Percentiles rank a stretch among this genome's conserved stretches.
These are phyloP conservation scores for Chrysotoxum bicinctum DNA, from an alignment of 2,888 invertebrate genomes.

Conservation along the genomic window DNA sequence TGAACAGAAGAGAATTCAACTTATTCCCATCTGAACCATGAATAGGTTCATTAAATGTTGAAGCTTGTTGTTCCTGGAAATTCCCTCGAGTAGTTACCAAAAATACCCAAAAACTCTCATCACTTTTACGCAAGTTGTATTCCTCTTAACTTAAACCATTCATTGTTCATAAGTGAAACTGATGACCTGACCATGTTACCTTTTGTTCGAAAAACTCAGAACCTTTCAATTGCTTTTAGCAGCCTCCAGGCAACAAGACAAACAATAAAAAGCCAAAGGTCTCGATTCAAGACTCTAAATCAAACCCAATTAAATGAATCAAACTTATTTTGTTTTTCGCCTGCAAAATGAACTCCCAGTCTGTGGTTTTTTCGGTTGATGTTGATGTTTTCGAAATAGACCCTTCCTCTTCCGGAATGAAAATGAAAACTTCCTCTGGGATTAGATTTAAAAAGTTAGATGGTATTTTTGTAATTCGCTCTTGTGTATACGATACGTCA, in stretches of 20 bases:
- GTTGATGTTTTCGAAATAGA: neutral
- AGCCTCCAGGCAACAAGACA: neutral
- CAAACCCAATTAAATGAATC: constrained; percentile 43
- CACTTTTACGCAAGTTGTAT: neutral
- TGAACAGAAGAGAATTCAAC: neutral
- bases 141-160: neutral
- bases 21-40: neutral
- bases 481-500: neutral
- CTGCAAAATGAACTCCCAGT: neutral
- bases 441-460: constrained; percentile 8
- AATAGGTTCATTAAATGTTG: neutral
- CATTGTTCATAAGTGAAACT: constrained; percentile 30
- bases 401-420: neutral
- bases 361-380: neutral
- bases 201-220: neutral
- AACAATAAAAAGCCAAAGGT: neutral
- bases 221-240: constrained; percentile 1
- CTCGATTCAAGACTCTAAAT: neutral
- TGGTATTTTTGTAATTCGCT: constrained; percentile 3
- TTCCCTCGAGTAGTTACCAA: neutral
- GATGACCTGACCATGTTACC: constrained; percentile 31
- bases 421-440: neutral
- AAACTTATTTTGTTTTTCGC: constrained; percentile 20
- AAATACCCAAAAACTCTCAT: neutral
- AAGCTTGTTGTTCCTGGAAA: neutral